Conservation (phyloP, 1,140 invertebrate genomes). For the Halictus rubicundus region DNA sequence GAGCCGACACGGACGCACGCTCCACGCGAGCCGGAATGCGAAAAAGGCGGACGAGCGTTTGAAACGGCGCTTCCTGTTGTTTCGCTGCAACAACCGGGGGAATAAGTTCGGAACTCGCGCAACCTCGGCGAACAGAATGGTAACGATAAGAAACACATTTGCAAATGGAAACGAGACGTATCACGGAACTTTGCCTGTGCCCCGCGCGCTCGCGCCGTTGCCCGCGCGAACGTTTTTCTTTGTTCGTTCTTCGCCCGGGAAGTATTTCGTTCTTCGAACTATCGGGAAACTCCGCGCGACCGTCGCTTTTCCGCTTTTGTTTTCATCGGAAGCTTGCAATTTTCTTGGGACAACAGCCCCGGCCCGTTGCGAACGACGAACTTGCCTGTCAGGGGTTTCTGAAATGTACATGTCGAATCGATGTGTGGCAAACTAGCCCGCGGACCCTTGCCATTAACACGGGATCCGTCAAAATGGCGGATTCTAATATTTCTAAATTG, state of each 20-base stretch:
- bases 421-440: too few species aligned
- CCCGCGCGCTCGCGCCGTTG: background rate
- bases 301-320: background rate
- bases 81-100: conserved; percentile 25
- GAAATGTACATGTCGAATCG: too few species aligned
- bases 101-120: conserved; percentile 32
- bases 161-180: conserved; percentile 20
- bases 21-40: background rate
- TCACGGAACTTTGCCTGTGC: background rate
- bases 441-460: too few species aligned
- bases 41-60: background rate
- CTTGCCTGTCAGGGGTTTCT: too few species aligned
- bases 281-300: background rate
- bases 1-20: background rate
- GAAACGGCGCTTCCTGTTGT: conserved; percentile 2
- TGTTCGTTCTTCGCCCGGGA: background rate
- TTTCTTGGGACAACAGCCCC: too few species aligned
- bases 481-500: too few species aligned
- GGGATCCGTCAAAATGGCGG: too few species aligned
- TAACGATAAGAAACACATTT: conserved; percentile 25
- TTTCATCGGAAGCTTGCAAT: background rate
- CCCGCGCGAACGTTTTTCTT: too few species aligned
- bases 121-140: background rate
- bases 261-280: background rate
- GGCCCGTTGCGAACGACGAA: too few species aligned